Percentiles rank a stretch among this genome's conserved stretches.
Evolutionary conservation across 2,797 vertebrate species (phyloP).

Genomic region (Cirrhinus mrigala): DNA sequence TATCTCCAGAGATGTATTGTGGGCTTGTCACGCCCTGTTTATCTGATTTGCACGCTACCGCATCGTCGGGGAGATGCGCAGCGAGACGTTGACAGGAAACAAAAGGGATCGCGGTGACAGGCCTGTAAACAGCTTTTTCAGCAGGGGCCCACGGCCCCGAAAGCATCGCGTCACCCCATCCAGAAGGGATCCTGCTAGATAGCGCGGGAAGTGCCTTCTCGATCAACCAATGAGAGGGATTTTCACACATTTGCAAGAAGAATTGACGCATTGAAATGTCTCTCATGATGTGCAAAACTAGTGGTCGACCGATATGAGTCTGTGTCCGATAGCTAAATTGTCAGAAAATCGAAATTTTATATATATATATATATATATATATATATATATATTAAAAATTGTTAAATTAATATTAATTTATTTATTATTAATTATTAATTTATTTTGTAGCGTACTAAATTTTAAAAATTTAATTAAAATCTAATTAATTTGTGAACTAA

Average conservation of each 20-base stretch:
- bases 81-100: constrained; percentile 40
- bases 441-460: too few species aligned
- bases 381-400: too few species aligned
- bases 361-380: too few species aligned
- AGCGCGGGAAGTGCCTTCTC: constrained; percentile 60
- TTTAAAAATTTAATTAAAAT: too few species aligned
- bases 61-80: constrained; percentile 25
- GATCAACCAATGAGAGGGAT: constrained; percentile 68
- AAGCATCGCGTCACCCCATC: constrained; percentile 13
- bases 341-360: too few species aligned
- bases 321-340: neutral
- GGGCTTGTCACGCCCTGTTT: constrained; percentile 54
- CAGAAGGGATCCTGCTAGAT: constrained; percentile 51
- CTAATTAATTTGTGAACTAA: too few species aligned
- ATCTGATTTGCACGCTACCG: constrained; percentile 56
- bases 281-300: neutral
- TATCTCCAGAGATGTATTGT: constrained; percentile 57
- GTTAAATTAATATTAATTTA: too few species aligned
- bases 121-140: constrained; percentile 49
- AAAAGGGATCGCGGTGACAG: constrained; percentile 33
- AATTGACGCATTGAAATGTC: constrained; percentile 56
- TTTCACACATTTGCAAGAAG: constrained; percentile 68
- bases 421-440: too few species aligned
- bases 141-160: constrained; percentile 8
- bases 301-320: neutral